These are phyloP conservation scores for Nasalis larvatus DNA, from an alignment of 2,113 vertebrate genomes.

Conservation along the genomic window DNA sequence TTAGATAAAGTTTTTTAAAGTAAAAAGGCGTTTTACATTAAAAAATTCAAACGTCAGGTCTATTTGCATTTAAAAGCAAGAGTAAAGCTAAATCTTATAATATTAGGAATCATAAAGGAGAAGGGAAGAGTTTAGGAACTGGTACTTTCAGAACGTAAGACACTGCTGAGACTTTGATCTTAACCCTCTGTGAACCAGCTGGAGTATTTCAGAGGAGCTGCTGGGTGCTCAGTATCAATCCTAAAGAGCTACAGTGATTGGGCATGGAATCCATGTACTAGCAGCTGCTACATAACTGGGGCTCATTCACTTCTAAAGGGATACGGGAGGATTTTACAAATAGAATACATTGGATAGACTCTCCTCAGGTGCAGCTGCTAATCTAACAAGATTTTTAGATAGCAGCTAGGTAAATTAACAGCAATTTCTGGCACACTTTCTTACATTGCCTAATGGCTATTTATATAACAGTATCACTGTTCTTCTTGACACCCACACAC, in stretches of 20 bases:
- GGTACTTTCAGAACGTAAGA: slow-evolving; percentile 48
- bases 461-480: not conserved
- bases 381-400: slow-evolving; percentile 64
- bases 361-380: slow-evolving; percentile 75
- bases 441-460: not conserved
- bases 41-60: not conserved
- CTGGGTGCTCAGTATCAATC: slow-evolving; percentile 75
- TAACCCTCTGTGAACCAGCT: slow-evolving; percentile 36
- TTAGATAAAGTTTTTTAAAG: not conserved
- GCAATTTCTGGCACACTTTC: not conserved
- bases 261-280: slow-evolving; percentile 62
- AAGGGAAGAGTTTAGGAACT: not conserved
- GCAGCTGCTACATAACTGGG: slow-evolving; percentile 75
- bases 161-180: slow-evolving; percentile 70
- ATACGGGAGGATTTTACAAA: slow-evolving; percentile 77
- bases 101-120: not conserved
- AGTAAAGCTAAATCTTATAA: not conserved
- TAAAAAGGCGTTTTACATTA: not conserved
- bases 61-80: slow-evolving; percentile 6
- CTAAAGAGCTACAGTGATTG: not conserved
- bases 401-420: slow-evolving; percentile 55
- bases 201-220: slow-evolving; percentile 27
- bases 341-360: slow-evolving; percentile 76
- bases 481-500: not conserved
- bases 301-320: slow-evolving; percentile 75